Conservation (phyloP, 2,888 invertebrate species). For the Gymnocheta viridis region DNA sequence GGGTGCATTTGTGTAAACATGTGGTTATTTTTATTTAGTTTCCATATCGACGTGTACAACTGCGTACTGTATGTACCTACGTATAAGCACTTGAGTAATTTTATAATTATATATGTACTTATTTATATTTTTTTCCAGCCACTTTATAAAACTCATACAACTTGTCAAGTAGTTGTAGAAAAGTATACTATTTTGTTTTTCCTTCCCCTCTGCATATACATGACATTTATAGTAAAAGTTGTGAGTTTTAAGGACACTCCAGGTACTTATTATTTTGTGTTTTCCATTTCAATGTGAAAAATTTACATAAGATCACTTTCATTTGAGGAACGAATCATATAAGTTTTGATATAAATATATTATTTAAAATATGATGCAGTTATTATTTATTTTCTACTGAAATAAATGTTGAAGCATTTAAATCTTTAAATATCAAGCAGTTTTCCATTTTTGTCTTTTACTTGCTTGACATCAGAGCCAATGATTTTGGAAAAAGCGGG, state of each 20-base stretch:
- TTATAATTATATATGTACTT: constrained; percentile 63
- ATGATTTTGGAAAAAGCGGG: too few relatives aligned
- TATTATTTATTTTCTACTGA: background rate
- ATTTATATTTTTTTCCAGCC: constrained; percentile 40
- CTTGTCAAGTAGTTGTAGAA: constrained; percentile 58
- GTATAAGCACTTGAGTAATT: constrained; percentile 48
- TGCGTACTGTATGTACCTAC: background rate
- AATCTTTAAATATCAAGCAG: background rate
- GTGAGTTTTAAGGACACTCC: constrained; percentile 60
- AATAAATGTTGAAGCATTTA: background rate
- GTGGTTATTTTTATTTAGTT: constrained; percentile 32
- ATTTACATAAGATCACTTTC: constrained; percentile 52
- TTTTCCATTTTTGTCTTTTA: too few relatives aligned
- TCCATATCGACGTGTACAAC: background rate
- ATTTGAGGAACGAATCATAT: constrained; percentile 16
- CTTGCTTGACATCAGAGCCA: too few relatives aligned
- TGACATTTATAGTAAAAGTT: constrained; percentile 65
- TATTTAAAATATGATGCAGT: background rate
- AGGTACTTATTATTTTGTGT: constrained; percentile 5
- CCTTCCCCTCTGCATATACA: background rate
- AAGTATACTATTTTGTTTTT: constrained; percentile 32
- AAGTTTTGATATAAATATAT: constrained; percentile 8
- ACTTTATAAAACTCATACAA: constrained; percentile 65
- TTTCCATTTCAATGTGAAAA: constrained; percentile 36
- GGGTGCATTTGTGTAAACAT: constrained; percentile 10